Evolutionary conservation across 2,888 invertebrate species (phyloP).

Genomic region (Ornithoptera priamus): DNA sequence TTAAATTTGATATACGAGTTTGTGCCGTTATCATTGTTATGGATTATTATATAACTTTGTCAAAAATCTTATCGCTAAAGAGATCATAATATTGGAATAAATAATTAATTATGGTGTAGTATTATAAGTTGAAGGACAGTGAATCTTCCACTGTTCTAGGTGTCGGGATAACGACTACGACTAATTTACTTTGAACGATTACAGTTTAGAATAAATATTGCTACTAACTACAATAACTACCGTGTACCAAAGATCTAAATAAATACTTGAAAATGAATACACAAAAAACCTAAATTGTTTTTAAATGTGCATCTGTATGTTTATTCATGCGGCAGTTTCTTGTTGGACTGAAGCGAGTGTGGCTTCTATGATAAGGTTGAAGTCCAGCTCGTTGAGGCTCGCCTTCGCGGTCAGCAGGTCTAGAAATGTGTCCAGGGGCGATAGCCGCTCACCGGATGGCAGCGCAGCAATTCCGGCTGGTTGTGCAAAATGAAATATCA

Average conservation of each 20-base stretch:
- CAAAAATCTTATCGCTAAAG: slow-evolving; percentile 26
- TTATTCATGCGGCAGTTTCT: slow-evolving; percentile 44
- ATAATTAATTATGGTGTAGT: too few species aligned
- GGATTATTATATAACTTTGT: neutral
- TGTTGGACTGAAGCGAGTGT: slow-evolving; percentile 81
- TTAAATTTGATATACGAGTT: slow-evolving; percentile 12
- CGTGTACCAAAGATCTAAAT: neutral
- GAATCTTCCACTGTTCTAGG: too few species aligned
- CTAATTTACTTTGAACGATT: too few species aligned
- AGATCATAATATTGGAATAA: slow-evolving; percentile 8
- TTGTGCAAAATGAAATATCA: too few species aligned
- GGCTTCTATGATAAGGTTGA: slow-evolving; percentile 91
- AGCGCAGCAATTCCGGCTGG: slow-evolving; percentile 84
- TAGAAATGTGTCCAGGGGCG: slow-evolving; percentile 91
- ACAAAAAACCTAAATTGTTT: neutral
- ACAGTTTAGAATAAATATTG: too few species aligned
- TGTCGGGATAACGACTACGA: too few species aligned
- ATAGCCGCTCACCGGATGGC: slow-evolving; percentile 85
- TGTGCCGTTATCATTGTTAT: slow-evolving; percentile 12
- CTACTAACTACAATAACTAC: neutral
- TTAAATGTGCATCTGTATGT: neutral
- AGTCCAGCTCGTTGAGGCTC: slow-evolving; percentile 90
- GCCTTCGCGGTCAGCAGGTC: slow-evolving; percentile 93
- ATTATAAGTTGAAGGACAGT: too few species aligned
- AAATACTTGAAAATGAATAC: neutral